phyloP scores from a whole-genome alignment of 2,113 vertebrate genomes.

The Psophia crepitans region DNA sequence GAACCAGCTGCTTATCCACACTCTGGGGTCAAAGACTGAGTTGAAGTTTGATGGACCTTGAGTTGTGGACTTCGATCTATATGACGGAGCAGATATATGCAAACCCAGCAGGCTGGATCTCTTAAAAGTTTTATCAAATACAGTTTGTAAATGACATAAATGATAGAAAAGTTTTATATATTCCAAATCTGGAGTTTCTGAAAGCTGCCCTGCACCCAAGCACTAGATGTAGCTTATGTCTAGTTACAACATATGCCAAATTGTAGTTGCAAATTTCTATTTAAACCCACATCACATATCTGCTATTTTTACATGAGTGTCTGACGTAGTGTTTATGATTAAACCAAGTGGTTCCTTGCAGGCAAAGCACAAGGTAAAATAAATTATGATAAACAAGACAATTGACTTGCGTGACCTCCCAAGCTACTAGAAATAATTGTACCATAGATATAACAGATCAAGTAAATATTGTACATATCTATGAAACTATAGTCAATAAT shows the following conservation, averaged over 20 bases:
- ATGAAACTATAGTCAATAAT: not conserved
- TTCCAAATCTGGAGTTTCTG: not conserved
- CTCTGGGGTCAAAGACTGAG: not conserved
- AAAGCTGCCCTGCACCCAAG: not conserved
- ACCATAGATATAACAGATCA: not conserved
- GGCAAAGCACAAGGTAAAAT: not conserved
- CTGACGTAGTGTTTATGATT: not conserved
- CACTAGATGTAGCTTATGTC: not conserved
- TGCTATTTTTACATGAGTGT: not conserved
- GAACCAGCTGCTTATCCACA: rapidly evolving
- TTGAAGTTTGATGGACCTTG: not conserved
- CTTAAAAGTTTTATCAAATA: not conserved
- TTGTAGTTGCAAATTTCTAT: not conserved
- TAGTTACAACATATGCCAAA: not conserved
- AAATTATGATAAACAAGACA: not conserved
- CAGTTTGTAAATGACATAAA: not conserved
- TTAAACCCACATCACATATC: not conserved
- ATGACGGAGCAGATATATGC: not conserved
- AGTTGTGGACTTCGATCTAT: not conserved
- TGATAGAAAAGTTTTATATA: not conserved
- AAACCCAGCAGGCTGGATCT: not conserved
- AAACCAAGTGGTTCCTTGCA: not conserved
- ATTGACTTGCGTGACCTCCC: not conserved
- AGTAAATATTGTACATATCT: not conserved
- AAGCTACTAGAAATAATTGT: not conserved